Evolutionary conservation across 2,888 invertebrate genomes (phyloP).

Genomic region (Idaea aversata): DNA sequence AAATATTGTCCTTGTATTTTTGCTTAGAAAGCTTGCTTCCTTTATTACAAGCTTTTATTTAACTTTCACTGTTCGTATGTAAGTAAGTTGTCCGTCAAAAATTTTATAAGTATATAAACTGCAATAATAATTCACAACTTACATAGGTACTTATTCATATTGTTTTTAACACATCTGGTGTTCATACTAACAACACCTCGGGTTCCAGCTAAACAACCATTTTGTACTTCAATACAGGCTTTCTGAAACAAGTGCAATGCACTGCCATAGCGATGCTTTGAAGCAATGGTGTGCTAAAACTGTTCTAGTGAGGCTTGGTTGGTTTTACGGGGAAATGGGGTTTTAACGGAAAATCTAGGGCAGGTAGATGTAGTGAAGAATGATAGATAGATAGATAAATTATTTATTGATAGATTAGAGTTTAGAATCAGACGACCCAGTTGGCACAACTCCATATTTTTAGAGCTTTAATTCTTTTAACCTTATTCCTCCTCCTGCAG

Average conservation of each 20-base stretch:
- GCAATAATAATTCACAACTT: too few relatives aligned
- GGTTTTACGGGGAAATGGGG: neutral
- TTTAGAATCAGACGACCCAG: too few relatives aligned
- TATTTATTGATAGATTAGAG: too few relatives aligned
- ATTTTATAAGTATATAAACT: too few relatives aligned
- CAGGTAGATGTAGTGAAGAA: neutral
- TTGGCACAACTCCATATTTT: too few relatives aligned
- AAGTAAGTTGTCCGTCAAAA: too few relatives aligned
- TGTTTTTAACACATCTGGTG: neutral
- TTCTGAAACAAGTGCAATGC: neutral
- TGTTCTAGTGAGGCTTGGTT: neutral
- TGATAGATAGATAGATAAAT: neutral
- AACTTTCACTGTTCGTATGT: too few relatives aligned
- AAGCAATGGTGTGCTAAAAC: neutral
- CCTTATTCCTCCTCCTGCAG: too few relatives aligned
- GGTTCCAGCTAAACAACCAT: neutral
- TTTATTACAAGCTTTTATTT: too few relatives aligned
- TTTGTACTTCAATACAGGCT: neutral
- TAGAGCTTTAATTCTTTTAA: too few relatives aligned
- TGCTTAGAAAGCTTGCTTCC: too few relatives aligned
- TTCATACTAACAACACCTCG: neutral
- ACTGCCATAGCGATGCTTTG: neutral
- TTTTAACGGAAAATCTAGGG: neutral
- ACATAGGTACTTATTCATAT: neutral
- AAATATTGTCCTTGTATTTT: too few relatives aligned